Evolutionary conservation across 2,888 invertebrate species (phyloP).

Genomic region (Zhengitettix transpicula): DNA sequence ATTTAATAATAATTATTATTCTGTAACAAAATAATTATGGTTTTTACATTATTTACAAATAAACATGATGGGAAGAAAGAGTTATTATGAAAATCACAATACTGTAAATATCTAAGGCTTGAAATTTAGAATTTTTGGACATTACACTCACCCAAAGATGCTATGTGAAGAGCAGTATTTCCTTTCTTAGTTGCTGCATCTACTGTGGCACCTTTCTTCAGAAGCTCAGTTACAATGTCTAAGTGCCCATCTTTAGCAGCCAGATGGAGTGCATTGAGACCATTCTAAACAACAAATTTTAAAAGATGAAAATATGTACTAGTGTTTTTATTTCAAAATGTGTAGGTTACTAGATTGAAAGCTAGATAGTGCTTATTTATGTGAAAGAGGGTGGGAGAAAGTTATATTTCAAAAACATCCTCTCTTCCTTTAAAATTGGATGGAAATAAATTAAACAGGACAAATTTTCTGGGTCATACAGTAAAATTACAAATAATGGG

Average conservation of each 20-base stretch:
- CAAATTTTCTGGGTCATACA: too few relatives aligned
- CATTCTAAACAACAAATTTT: constrained; percentile 53
- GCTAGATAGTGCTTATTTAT: too few relatives aligned
- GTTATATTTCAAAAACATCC: too few relatives aligned
- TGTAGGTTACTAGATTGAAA: too few relatives aligned
- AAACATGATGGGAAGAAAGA: not conserved
- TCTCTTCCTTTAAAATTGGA: too few relatives aligned
- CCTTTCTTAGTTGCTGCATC: constrained; percentile 97
- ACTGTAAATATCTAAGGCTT: constrained; percentile 1
- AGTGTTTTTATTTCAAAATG: too few relatives aligned
- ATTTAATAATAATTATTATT: not conserved
- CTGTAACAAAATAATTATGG: not conserved
- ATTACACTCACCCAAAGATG: constrained; percentile 48
- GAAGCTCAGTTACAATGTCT: constrained; percentile 77
- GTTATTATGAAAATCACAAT: not conserved
- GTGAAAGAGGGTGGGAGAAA: too few relatives aligned
- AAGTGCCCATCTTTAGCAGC: constrained; percentile 96
- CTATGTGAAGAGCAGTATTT: constrained; percentile 91
- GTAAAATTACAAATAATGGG: too few relatives aligned
- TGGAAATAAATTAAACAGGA: too few relatives aligned
- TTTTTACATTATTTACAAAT: not conserved
- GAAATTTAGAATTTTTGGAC: constrained; percentile 1
- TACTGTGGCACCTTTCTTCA: constrained; percentile 79
- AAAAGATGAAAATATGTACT: too few relatives aligned
- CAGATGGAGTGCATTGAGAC: constrained; percentile 89